Base-by-base conservation (phyloP, 1,140 invertebrate species). In the Amyelois transitella region DNA sequence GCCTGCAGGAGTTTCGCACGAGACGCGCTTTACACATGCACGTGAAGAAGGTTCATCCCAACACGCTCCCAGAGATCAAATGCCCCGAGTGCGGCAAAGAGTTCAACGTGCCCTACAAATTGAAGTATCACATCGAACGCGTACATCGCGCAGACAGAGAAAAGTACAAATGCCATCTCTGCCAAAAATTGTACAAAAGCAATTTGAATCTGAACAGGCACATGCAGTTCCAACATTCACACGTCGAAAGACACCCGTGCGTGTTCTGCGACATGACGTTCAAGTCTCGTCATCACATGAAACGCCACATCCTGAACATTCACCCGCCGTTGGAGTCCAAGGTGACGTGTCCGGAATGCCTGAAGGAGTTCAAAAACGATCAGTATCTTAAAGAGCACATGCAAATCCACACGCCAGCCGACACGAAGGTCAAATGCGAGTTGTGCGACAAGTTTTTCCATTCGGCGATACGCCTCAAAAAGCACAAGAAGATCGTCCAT, bases 331-430 rank as follows among this genome's bases (percentile, higher is more conserved):
- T 87, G n/a, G 84, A 87, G 49, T 87, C 84, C 0, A 87, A 85
- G 58, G 84, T 85, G 0, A 72, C 72, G 0, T 87, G 84, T 53
- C 81, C 81, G 0, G 79, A 85, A 49, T 87, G 84, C 45, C 12
- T 82, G 18, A 87, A 87, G 43, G 84, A 87, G 55, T 87, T 87
- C 54, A 87, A 87, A 43, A 87, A 87, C 49, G 84, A 87, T 25
- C 84, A 87, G 51, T 87, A 87, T 43, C 49, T 87, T 0, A 84
- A 80, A 28, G 81, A 87, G 19, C 84, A 87, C 51, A 87, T 87
- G 84, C 84, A 87, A 18, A 74, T 87, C 0, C 84, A 87, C 28
- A 81, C 84, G 0, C 77, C 81, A 0, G 47, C 74, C 0, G 82
- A 87, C 14, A 75, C 72, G 8, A 85, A 87, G 24, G 73, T 86